A percentile compares a stretch with the other conserved stretches of the same genome.
Evolutionary conservation across 1,140 invertebrate genomes (phyloP).

Genomic region (Drosophila mojavensis): DNA sequence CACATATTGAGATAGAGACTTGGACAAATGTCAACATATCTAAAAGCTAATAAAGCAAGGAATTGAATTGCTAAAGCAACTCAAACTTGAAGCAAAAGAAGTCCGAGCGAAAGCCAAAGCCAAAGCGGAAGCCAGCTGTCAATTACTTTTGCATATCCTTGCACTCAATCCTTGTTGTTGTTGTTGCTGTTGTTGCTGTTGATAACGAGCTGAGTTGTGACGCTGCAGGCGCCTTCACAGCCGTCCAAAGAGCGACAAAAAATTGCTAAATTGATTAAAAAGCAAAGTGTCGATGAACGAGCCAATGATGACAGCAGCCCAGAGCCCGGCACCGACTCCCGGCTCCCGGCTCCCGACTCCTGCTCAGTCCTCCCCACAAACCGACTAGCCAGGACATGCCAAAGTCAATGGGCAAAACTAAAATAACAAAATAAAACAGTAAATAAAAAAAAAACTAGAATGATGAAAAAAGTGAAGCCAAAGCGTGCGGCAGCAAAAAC

Average conservation of each 20-base stretch:
- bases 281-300: constrained; percentile 82
- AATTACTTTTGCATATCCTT: constrained; percentile 77
- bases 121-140: constrained; percentile 49
- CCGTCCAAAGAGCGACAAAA: constrained; percentile 48
- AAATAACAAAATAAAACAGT: constrained; percentile 23
- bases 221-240: constrained; percentile 27
- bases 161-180: constrained; percentile 22
- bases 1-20: constrained; percentile 4
- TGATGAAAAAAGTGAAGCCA: neutral
- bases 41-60: constrained; percentile 58
- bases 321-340: neutral
- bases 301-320: constrained; percentile 74
- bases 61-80: constrained; percentile 32
- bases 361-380: neutral
- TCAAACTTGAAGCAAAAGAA: constrained; percentile 31
- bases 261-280: constrained; percentile 82
- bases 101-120: constrained; percentile 26
- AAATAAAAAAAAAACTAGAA: constrained; percentile 25
- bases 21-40: constrained; percentile 49
- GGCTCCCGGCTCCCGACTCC: neutral
- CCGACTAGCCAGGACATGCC: constrained; percentile 8
- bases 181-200: constrained; percentile 26
- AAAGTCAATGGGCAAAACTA: constrained; percentile 17
- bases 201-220: constrained; percentile 39
- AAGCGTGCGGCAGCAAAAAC: constrained; percentile 14